Evolutionary conservation across 2,797 vertebrate genomes (phyloP).

Genomic region (Enoplosus armatus): DNA sequence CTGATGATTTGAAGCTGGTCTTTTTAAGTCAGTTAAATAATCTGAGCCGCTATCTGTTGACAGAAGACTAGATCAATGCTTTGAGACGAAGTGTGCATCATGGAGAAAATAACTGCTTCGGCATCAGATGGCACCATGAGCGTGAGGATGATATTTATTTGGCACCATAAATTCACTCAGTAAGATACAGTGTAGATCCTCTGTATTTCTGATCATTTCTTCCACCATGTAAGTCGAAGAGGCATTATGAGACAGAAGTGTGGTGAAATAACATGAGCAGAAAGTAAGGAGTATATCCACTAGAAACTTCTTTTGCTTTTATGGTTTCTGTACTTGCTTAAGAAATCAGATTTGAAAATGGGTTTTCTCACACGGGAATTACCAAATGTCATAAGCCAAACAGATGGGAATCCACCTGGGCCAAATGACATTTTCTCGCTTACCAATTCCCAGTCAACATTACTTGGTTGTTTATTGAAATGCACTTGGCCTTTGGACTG

Average conservation of each 20-base stretch:
- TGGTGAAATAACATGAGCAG: slow-evolving; percentile 1
- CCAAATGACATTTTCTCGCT: slow-evolving; percentile 58
- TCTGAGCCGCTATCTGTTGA: slow-evolving; percentile 22
- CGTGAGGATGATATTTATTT: slow-evolving; percentile 46
- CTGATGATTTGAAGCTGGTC: slow-evolving; percentile 38
- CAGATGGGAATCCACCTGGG: slow-evolving; percentile 48
- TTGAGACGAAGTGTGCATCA: slow-evolving; percentile 30
- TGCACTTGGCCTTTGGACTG: slow-evolving; percentile 30
- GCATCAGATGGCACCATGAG: slow-evolving; percentile 5
- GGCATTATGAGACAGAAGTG: background rate
- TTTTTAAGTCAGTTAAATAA: slow-evolving; percentile 34
- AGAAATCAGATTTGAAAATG: slow-evolving; percentile 44
- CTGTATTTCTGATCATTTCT: slow-evolving; percentile 12
- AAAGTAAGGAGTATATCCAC: slow-evolving; percentile 7
- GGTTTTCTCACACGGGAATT: slow-evolving; percentile 10
- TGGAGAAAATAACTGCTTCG: slow-evolving; percentile 39
- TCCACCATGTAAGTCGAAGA: background rate
- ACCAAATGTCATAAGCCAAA: slow-evolving; percentile 50
- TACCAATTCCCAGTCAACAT: slow-evolving; percentile 33
- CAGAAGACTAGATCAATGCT: slow-evolving; percentile 43
- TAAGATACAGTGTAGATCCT: background rate
- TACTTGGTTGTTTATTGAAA: slow-evolving; percentile 53
- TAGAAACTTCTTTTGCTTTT: slow-evolving; percentile 6
- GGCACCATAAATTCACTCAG: slow-evolving; percentile 23
- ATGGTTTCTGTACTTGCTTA: slow-evolving; percentile 27